These are phyloP conservation scores for Aplodontia rufa DNA, from an alignment of 2,113 vertebrate genomes.

Conservation along the genomic window DNA sequence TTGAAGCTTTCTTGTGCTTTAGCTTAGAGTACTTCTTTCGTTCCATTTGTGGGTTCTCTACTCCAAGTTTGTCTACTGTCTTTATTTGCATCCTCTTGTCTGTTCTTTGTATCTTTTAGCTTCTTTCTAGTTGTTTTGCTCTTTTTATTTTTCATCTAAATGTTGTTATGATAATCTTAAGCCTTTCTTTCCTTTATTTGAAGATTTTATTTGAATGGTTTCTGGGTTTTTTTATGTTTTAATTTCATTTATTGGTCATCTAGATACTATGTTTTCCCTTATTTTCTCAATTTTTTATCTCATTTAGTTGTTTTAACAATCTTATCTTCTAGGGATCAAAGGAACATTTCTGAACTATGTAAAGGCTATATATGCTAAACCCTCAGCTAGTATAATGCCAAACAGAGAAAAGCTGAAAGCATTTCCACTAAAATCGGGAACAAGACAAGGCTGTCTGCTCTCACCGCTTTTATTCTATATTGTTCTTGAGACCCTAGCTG, in stretches of 20 bases:
- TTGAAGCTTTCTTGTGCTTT: constrained; percentile 6
- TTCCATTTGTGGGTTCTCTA: background rate
- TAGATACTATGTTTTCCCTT: background rate
- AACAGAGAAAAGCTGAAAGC: too few species aligned
- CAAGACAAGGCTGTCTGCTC: too few species aligned
- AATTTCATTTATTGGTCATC: background rate
- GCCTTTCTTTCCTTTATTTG: background rate
- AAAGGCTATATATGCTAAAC: too few species aligned
- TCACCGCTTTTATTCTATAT: too few species aligned
- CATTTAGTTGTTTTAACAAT: background rate
- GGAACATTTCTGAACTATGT: too few species aligned
- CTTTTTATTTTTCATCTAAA: background rate
- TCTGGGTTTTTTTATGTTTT: background rate
- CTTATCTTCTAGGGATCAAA: too few species aligned
- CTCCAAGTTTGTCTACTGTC: background rate
- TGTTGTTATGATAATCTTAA: background rate
- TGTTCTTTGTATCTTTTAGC: background rate
- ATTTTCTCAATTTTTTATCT: background rate
- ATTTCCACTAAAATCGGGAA: too few species aligned
- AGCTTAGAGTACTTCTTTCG: background rate
- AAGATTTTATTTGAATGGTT: background rate
- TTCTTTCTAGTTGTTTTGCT: background rate
- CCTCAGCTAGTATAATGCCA: too few species aligned
- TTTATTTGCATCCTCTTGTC: background rate
- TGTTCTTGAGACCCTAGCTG: too few species aligned